phyloP scores from a whole-genome alignment of 2,797 vertebrate species.

The Danionella dracula region DNA sequence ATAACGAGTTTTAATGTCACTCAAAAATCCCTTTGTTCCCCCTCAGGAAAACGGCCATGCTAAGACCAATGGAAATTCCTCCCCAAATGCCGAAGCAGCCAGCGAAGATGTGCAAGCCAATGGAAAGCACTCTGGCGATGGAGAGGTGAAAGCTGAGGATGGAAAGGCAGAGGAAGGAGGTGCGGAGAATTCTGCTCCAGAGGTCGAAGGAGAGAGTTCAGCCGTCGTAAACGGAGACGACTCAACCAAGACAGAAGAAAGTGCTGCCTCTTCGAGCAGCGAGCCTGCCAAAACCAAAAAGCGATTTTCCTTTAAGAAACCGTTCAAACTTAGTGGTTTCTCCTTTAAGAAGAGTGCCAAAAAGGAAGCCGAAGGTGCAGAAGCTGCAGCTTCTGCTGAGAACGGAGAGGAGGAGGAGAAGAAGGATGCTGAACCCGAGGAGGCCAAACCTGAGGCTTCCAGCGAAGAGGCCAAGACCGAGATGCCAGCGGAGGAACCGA shows the following conservation, averaged over 20 bases:
- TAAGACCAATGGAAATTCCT: conserved; percentile 90
- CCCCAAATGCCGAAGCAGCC: conserved; percentile 82
- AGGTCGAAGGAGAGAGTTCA: conserved; percentile 66
- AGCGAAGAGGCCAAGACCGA: conserved; percentile 60
- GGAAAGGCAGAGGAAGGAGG: conserved; percentile 64
- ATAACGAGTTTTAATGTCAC: too few species aligned
- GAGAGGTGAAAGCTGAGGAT: conserved; percentile 62
- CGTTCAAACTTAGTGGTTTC: conserved; percentile 94
- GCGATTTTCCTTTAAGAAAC: conserved; percentile 97
- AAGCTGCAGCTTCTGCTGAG: conserved; percentile 61
- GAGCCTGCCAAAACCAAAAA: conserved; percentile 94
- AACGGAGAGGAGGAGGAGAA: conserved; percentile 56
- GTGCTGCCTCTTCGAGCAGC: conserved; percentile 74
- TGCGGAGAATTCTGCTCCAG: conserved; percentile 52
- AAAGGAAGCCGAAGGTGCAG: conserved; percentile 80
- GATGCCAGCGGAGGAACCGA: conserved; percentile 48
- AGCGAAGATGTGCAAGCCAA: conserved; percentile 78
- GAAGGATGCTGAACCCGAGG: conserved; percentile 52
- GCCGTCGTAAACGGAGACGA: conserved; percentile 77
- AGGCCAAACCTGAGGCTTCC: conserved; percentile 63
- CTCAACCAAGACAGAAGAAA: conserved; percentile 79
- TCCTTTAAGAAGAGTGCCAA: conserved; percentile 95
- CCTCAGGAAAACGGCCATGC: conserved; percentile 89
- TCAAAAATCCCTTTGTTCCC: too few species aligned
- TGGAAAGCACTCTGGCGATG: conserved; percentile 66